Base-by-base conservation (phyloP, 1,140 invertebrate genomes). In the Drosophila saltans region DNA sequence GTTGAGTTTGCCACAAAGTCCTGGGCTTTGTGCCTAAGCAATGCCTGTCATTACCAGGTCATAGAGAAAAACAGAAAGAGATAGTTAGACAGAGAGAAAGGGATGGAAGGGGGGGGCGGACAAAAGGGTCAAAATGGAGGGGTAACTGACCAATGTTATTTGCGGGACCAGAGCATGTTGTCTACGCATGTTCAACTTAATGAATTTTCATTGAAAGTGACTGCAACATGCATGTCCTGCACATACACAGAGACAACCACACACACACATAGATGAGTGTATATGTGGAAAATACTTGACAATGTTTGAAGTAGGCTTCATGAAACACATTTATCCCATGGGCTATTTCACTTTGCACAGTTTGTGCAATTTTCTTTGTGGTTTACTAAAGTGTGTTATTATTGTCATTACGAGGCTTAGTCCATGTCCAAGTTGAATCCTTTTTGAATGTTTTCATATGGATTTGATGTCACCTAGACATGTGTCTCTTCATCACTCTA, bases 311-410 rank as follows among this genome's bases (percentile, higher is more conserved):
- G 60, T 62, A 43, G 60, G 28, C 60, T 62, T 62, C 33, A 59
- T 59, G 40, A 40, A 36, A 59, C 57, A 59, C 59, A 65, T 45
- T 60, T 61, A 76, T 76, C 76, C 74, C 74, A 56, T 52, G 45
- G 62, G n/a, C 52, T 69, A 75, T 11, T 58, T 3, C 62, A 45
- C 67, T n/a, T 16, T 30, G 39, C 28, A 41, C 40, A 28, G 39
- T 30, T 77, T 40, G 40, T 62, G 69, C 24, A 16, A 68, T 72
- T 55, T 57, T 78, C 69, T 67, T 72, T 78, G 69, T 63, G 76
- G 76, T 56, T 72, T 70, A 45, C 75, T 66, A 71, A 78, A 78
- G 63, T 78, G 75, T 78, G 75, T 78, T 67, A 78, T 78, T 78
- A 78, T 78, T 78, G 75, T 72, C 75, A 78, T 76, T 76, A 76